A percentile compares a stretch with the other conserved stretches of the same genome.
Conservation (phyloP, 2,797 vertebrate genomes). For the Chaenodraco wilsoni region DNA sequence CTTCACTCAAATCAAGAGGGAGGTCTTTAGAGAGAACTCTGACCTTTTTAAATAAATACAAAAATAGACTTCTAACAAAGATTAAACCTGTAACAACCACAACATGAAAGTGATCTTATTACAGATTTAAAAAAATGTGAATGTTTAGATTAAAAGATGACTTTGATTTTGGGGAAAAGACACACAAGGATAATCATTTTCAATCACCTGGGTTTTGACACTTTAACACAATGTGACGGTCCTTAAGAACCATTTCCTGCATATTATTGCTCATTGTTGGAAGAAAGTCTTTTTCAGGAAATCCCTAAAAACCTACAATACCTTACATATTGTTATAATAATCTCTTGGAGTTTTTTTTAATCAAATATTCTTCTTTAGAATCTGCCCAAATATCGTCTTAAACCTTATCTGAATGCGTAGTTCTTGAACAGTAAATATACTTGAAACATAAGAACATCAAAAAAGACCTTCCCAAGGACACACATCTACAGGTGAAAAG, state of each 20-base stretch:
- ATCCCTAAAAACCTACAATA: background rate
- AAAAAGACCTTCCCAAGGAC: conserved; percentile 71
- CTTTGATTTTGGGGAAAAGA: background rate
- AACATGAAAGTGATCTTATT: background rate
- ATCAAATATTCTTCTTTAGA: conserved; percentile 26
- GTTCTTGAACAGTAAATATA: conserved; percentile 63
- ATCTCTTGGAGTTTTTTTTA: background rate
- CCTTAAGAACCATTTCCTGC: conserved; percentile 10
- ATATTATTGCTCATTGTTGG: conserved; percentile 6
- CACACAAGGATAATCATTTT: background rate
- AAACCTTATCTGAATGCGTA: conserved; percentile 32
- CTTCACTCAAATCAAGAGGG: background rate
- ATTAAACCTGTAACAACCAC: background rate
- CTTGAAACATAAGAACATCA: conserved; percentile 66
- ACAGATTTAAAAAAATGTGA: background rate
- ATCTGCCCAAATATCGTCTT: conserved; percentile 4
- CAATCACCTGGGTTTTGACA: background rate
- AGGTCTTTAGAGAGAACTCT: background rate
- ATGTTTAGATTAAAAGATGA: background rate
- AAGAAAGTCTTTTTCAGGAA: conserved; percentile 13
- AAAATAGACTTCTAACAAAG: background rate
- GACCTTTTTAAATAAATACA: conserved; percentile 1
- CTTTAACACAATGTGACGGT: conserved; percentile 19
- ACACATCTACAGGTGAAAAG: conserved; percentile 63
- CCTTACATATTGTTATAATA: background rate